Evolutionary conservation across 2,113 vertebrate species (phyloP), one percentile per base, ranked within the genome.

Genomic region (Orycteropus afer): DNA sequence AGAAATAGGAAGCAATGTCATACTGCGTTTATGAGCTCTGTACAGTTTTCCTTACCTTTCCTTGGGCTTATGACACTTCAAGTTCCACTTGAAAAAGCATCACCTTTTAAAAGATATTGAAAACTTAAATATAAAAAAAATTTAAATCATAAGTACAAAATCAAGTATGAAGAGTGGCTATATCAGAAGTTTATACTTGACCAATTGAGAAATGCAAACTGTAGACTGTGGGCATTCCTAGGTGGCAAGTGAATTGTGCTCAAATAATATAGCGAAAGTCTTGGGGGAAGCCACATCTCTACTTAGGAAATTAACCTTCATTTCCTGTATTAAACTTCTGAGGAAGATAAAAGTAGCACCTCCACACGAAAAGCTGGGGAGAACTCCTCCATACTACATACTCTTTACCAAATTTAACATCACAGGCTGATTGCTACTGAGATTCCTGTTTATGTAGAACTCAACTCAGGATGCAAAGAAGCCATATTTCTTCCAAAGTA

Each of bases 301-400:
- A 78, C 29, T 77, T 82, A 45, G 63, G 67, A 85, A 95, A 94
- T 73, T 86, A 83, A 89, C 27, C 49, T 91, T 61, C 45, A 88
- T 85, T 95, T 89, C n/a, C 55, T 77, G 20, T n/a, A 86, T 69
- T 89, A 91, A 95, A 77, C 86, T 69, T 92, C 47, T 74, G 17
- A 45, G 73, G 71, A 91, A 93, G 80, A 86, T n/a, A 94, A 92
- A 95, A 96, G 51, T 49, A 95, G 47, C 65, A 85, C 10, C n/a
- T 85, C 23, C 42, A 81, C 47, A 71, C 17, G 79, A 76, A 92
- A 65, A 92, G 45, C 23, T 47, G 71, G 69, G 69, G 49, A 78
- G 53, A 69, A 81, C 25, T n/a, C 90, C n/a, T 51, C 71, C 40
- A 73, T 37, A 71, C 27, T 55, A 86, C 6, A 51, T 1, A 25